phyloP scores from a whole-genome alignment of 2,888 invertebrate genomes.

The Lydus trimaculatus region DNA sequence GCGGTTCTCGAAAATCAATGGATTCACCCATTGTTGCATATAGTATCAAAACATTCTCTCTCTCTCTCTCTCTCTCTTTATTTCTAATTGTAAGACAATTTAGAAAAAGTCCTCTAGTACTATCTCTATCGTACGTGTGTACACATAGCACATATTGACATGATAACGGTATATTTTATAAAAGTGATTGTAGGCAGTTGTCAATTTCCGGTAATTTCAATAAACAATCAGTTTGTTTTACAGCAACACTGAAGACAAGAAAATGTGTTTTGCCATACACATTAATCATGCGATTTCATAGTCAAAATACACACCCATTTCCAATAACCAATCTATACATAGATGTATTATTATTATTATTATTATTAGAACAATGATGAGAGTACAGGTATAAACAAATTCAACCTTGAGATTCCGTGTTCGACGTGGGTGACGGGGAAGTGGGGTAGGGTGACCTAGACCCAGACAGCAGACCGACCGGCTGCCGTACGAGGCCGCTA shows the following conservation, averaged over 20 bases:
- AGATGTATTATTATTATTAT: background rate
- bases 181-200: background rate
- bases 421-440: conserved; percentile 47
- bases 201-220: background rate
- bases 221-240: background rate
- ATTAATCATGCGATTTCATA: background rate
- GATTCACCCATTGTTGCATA: conserved; percentile 18
- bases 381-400: conserved; percentile 55
- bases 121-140: background rate
- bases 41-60: background rate
- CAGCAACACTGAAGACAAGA: too few relatives aligned
- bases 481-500: conserved; percentile 52
- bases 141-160: background rate
- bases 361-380: conserved; percentile 7
- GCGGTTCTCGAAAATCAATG: conserved; percentile 22
- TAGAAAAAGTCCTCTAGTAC: too few relatives aligned
- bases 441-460: conserved; percentile 57
- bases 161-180: conserved; percentile 3
- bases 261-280: too few relatives aligned
- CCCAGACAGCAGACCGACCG: conserved; percentile 52
- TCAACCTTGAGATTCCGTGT: conserved; percentile 58
- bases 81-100: too few relatives aligned
- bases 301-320: background rate
- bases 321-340: background rate
- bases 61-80: too few relatives aligned